Conservation (phyloP, 2,113 vertebrate species). For the Leucopsar rothschildi region DNA sequence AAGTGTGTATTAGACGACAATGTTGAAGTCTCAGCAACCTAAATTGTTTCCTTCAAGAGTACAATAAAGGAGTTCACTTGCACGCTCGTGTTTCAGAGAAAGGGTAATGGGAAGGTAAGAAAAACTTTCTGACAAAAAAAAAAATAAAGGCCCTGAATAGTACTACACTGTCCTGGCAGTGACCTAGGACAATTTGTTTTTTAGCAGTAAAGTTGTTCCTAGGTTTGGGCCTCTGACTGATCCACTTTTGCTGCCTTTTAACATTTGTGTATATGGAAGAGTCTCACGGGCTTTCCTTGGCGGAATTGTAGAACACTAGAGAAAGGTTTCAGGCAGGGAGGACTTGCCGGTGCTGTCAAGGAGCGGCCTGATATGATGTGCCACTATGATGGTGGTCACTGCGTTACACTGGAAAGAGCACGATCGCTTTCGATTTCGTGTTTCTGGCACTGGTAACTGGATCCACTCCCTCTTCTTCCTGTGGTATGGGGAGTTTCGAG, state of each 20-base stretch:
- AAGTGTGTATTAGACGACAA: accelerated
- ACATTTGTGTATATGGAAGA: accelerated
- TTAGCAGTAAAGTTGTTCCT: accelerated
- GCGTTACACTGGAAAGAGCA: accelerated
- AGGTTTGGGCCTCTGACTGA: accelerated
- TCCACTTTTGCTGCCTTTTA: accelerated
- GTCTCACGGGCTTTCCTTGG: accelerated
- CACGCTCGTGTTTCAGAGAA: accelerated
- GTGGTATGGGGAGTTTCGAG: accelerated
- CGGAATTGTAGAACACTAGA: accelerated
- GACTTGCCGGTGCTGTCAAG: accelerated
- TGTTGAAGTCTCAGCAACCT: accelerated
- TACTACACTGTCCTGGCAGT: accelerated
- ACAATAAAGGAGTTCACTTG: accelerated
- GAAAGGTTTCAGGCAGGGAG: accelerated
- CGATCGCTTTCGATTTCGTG: accelerated
- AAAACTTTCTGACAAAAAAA: no score
- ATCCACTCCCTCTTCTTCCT: accelerated
- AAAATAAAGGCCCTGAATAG: accelerated
- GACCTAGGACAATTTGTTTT: accelerated
- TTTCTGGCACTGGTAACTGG: accelerated
- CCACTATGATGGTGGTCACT: accelerated
- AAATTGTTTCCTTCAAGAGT: accelerated
- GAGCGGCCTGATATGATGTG: accelerated
- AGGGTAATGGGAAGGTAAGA: accelerated